phyloP scores from a whole-genome alignment of 35 echinoderm and acorn worm species.

The Amphiura filiformis region DNA sequence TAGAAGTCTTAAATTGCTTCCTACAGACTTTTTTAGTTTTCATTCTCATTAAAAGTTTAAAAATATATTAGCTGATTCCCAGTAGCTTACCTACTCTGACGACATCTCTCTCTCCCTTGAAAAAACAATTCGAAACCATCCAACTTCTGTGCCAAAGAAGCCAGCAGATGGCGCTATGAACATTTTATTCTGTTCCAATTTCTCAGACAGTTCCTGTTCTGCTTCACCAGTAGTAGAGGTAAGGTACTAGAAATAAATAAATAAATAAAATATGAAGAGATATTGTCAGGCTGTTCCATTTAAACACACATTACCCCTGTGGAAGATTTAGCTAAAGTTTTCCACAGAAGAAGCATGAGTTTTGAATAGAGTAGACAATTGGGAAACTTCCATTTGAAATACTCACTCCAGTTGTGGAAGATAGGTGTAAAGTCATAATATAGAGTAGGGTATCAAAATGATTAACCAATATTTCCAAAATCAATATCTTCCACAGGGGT shows the following conservation, averaged over 20 bases:
- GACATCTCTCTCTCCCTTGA: not conserved
- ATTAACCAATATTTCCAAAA: not conserved
- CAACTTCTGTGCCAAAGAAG: slow-evolving; percentile 26
- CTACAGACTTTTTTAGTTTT: no score
- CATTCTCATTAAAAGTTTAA: no score
- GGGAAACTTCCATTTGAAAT: no score
- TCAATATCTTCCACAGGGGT: no score
- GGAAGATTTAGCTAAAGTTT: no score
- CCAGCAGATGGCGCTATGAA: slow-evolving; percentile 5
- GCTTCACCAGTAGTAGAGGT: not conserved
- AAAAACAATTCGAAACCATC: slow-evolving; percentile 67
- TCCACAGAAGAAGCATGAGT: no score
- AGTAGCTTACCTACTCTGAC: not conserved
- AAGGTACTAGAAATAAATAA: slow-evolving; percentile 38
- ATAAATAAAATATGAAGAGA: not conserved
- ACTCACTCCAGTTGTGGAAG: no score
- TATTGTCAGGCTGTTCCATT: not conserved
- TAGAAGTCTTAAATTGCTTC: no score
- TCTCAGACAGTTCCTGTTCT: not conserved
- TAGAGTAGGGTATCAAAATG: not conserved
- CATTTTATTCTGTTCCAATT: slow-evolving; percentile 4
- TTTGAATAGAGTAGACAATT: no score
- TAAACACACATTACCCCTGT: no score
- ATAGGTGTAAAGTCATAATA: no score
- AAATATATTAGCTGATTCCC: no score